Conservation (phyloP, 2,113 vertebrate species). For the Gambusia holbrooki region DNA sequence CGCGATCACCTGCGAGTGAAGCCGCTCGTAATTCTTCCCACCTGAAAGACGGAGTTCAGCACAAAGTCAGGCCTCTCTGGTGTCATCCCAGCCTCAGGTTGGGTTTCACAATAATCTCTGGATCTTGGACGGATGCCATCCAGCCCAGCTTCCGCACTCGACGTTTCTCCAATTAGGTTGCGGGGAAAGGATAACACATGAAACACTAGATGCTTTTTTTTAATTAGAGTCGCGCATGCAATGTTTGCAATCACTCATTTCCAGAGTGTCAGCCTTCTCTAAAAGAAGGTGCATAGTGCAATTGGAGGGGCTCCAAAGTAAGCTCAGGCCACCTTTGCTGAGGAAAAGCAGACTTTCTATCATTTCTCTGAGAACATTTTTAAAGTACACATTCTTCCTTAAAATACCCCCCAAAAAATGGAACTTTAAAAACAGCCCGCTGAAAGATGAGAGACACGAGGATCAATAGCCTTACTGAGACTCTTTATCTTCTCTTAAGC, state of each 20-base stretch:
- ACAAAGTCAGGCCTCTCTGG: slow-evolving; percentile 76
- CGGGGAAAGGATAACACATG: slow-evolving; percentile 68
- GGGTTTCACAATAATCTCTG: slow-evolving; percentile 79
- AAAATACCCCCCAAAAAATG: slow-evolving; percentile 11
- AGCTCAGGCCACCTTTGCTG: slow-evolving; percentile 5
- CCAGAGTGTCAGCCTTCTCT: slow-evolving; percentile 36
- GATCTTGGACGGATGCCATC: slow-evolving; percentile 67
- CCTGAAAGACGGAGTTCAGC: slow-evolving; percentile 77
- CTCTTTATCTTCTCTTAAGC: slow-evolving; percentile 71
- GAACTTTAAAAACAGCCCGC: slow-evolving; percentile 25
- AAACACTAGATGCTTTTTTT: slow-evolving; percentile 60
- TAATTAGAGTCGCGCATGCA: slow-evolving; percentile 35
- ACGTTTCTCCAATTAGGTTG: slow-evolving; percentile 66
- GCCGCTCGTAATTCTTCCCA: slow-evolving; percentile 78
- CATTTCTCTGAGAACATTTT: not conserved
- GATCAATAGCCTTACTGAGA: slow-evolving; percentile 78
- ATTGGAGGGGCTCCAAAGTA: slow-evolving; percentile 23
- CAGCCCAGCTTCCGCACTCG: slow-evolving; percentile 57
- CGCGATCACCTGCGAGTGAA: slow-evolving; percentile 72
- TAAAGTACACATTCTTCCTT: slow-evolving; percentile 24
- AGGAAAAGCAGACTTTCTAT: slow-evolving; percentile 11
- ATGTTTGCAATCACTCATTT: slow-evolving; percentile 59
- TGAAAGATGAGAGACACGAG: slow-evolving; percentile 21
- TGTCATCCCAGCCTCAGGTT: slow-evolving; percentile 75
- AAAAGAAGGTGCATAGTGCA: slow-evolving; percentile 13